Percentiles rank a stretch among this genome's conserved stretches.
Conservation (phyloP, 2,888 invertebrate species). For the Sepioteuthis lessoniana region DNA sequence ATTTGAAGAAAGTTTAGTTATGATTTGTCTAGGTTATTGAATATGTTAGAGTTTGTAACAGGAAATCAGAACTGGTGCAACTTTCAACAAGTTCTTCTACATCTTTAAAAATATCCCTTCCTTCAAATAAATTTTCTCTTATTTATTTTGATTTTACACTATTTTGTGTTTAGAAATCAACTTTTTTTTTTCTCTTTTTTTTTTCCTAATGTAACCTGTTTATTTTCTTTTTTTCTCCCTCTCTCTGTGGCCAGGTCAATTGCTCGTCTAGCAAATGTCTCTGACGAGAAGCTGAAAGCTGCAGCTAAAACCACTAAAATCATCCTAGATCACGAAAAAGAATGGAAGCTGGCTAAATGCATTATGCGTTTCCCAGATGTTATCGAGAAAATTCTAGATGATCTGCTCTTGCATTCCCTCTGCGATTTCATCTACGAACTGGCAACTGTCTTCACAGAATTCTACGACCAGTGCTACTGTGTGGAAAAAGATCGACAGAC, state of each 20-base stretch:
- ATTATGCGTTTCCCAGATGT: conserved; percentile 87
- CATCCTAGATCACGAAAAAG: conserved; percentile 89
- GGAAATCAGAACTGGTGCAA: too few relatives aligned
- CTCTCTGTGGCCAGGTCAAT: conserved; percentile 75
- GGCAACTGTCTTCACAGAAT: conserved; percentile 93
- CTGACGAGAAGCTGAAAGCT: conserved; percentile 78
- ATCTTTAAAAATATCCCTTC: too few relatives aligned
- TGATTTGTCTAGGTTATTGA: too few relatives aligned
- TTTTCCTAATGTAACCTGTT: neutral
- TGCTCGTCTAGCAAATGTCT: conserved; percentile 75
- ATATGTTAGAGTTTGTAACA: too few relatives aligned
- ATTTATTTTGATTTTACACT: too few relatives aligned
- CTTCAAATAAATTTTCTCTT: too few relatives aligned
- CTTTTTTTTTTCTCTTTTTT: neutral
- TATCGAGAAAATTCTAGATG: conserved; percentile 86
- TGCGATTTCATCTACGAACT: conserved; percentile 98
- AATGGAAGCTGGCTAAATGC: conserved; percentile 92
- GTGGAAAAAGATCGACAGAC: conserved; percentile 88
- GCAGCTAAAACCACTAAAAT: conserved; percentile 81
- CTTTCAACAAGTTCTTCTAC: too few relatives aligned
- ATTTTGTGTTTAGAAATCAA: neutral
- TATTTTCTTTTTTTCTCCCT: too few relatives aligned
- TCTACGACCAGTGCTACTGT: conserved; percentile 98
- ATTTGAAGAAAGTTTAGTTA: too few relatives aligned
- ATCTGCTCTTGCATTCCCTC: conserved; percentile 87